Percentiles rank a stretch among this genome's conserved stretches.
Conservation (phyloP, 2,888 invertebrate genomes). For the Piscicola geometra region DNA sequence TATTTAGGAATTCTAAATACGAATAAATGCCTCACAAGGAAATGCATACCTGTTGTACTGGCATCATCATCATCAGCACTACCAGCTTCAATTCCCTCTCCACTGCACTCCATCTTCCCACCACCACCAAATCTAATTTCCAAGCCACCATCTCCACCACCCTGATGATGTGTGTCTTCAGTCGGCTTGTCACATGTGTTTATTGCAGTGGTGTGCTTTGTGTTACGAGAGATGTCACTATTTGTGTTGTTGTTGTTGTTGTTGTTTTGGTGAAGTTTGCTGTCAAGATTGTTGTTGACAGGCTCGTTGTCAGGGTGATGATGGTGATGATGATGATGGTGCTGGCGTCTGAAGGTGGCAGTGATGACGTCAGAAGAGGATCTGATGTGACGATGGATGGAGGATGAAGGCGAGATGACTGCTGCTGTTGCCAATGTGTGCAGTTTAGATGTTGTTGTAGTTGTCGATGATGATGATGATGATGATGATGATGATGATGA, state of each 20-base stretch:
- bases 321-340: background rate
- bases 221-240: background rate
- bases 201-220: constrained; percentile 8
- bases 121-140: too few species aligned
- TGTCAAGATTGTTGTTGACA: background rate
- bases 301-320: background rate
- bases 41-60: too few species aligned
- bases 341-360: background rate
- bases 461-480: constrained; percentile 13
- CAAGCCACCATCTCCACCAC: too few species aligned
- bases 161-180: background rate
- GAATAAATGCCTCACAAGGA: too few species aligned
- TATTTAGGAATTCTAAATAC: too few species aligned
- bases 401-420: too few species aligned
- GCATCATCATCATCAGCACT: too few species aligned
- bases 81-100: too few species aligned
- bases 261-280: background rate
- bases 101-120: too few species aligned
- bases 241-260: too few species aligned
- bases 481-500: constrained; percentile 23
- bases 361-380: background rate
- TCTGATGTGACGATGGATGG: background rate
- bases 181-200: background rate
- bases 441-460: too few species aligned
- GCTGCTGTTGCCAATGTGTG: too few species aligned